phyloP scores from a whole-genome alignment of 2,797 vertebrate genomes.

The Eulemur mongoz region DNA sequence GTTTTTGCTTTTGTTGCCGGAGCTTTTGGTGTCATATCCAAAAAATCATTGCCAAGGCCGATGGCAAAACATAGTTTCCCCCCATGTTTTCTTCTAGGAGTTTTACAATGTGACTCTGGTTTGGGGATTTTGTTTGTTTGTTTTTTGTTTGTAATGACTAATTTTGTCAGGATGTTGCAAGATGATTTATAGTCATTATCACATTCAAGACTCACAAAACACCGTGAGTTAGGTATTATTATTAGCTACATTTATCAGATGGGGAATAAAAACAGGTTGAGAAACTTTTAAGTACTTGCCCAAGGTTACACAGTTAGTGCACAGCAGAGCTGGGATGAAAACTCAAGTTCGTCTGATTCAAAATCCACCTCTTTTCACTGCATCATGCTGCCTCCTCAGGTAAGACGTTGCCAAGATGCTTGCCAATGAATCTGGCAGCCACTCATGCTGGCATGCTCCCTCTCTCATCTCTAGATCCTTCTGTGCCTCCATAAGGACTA shows the following conservation, averaged over 20 bases:
- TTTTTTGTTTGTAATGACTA: background rate
- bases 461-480: constrained; percentile 23
- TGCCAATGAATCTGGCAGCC: constrained; percentile 52
- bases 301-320: constrained; percentile 67
- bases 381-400: constrained; percentile 22
- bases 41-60: background rate
- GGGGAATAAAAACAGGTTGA: background rate
- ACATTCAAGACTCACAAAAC: background rate
- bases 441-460: constrained; percentile 15
- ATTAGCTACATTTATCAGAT: background rate
- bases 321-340: constrained; percentile 50
- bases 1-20: background rate
- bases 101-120: background rate
- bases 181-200: background rate
- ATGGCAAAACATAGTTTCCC: background rate
- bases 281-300: constrained; percentile 29
- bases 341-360: constrained; percentile 1
- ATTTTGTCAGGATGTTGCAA: background rate
- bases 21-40: background rate
- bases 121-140: background rate
- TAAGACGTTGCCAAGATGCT: constrained; percentile 41
- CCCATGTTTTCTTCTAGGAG: background rate
- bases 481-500: constrained; percentile 53
- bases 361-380: background rate
- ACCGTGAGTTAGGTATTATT: background rate